Percentiles rank a stretch among this genome's conserved stretches.
Evolutionary conservation across 1,140 invertebrate species (phyloP).

Genomic region (Achroia grisella): DNA sequence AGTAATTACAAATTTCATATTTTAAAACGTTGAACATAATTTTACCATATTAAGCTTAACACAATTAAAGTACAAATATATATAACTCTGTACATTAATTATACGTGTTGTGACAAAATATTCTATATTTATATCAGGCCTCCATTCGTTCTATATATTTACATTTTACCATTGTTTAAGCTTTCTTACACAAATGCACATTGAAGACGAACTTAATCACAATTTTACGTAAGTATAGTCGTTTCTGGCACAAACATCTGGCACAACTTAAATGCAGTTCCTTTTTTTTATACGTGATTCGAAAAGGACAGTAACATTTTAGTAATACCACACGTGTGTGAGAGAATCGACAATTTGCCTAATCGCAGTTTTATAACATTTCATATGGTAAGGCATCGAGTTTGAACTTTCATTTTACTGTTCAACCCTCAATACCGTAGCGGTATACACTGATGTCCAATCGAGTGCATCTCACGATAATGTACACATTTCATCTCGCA

Average conservation of each 20-base stretch:
- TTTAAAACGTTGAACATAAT: slow-evolving; percentile 42
- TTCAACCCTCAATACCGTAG: slow-evolving; percentile 1
- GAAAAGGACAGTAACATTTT: no score
- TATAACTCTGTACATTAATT: slow-evolving; percentile 47
- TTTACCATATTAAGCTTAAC: slow-evolving; percentile 41
- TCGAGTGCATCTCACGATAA: no score
- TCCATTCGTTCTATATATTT: slow-evolving; percentile 55
- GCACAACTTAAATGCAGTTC: no score
- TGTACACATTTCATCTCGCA: no score
- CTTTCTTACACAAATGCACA: slow-evolving; percentile 22
- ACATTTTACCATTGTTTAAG: slow-evolving; percentile 47
- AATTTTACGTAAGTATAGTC: slow-evolving; percentile 22
- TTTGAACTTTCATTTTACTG: not conserved
- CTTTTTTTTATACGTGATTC: no score
- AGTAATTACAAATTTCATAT: slow-evolving; percentile 28
- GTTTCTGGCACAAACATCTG: no score
- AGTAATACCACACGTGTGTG: no score
- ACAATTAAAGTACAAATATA: slow-evolving; percentile 49
- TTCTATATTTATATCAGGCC: slow-evolving; percentile 59
- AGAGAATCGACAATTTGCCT: no score
- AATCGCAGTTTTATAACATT: no score
- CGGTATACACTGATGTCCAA: not conserved
- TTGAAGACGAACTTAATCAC: slow-evolving; percentile 31
- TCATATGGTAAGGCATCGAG: no score
- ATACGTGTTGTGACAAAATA: slow-evolving; percentile 52